Percentiles rank a stretch among this genome's conserved stretches.
These are phyloP conservation scores for Gasterosteus nipponicus DNA, from an alignment of 2,113 vertebrate genomes.

Conservation along the genomic window DNA sequence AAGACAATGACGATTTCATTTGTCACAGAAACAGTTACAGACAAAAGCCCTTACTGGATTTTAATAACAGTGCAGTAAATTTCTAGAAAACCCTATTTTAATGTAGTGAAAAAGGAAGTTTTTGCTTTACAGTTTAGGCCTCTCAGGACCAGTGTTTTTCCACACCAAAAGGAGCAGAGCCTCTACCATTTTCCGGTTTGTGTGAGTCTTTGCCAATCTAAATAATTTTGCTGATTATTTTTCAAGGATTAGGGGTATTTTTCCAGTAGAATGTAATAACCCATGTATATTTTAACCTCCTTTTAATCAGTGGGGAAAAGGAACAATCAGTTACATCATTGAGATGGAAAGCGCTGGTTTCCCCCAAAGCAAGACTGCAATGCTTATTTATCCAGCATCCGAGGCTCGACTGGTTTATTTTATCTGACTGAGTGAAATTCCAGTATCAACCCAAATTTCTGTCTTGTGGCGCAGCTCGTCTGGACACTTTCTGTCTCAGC, in stretches of 20 bases:
- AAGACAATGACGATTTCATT: constrained; percentile 16
- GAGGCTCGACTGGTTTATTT: constrained; percentile 76
- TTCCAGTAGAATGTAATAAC: constrained; percentile 70
- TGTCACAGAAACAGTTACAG: constrained; percentile 13
- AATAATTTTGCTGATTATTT: constrained; percentile 75
- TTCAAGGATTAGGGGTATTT: constrained; percentile 76
- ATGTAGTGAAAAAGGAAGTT: constrained; percentile 3
- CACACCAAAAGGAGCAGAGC: constrained; percentile 37
- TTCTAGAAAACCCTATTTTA: constrained; percentile 18
- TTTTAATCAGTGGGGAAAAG: constrained; percentile 77
- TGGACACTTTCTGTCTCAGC: constrained; percentile 43
- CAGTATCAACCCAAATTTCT: constrained; percentile 60
- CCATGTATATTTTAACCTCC: constrained; percentile 71
- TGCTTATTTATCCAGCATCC: constrained; percentile 79
- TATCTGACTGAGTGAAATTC: constrained; percentile 75
- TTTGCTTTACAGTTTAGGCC: constrained; percentile 33
- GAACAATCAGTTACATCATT: constrained; percentile 75
- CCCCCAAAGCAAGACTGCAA: constrained; percentile 47
- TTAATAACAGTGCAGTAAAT: constrained; percentile 12
- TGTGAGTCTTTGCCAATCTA: constrained; percentile 61
- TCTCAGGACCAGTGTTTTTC: constrained; percentile 44
- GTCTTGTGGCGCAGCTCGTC: constrained; percentile 15
- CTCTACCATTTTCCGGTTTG: constrained; percentile 38
- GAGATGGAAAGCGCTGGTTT: constrained; percentile 35
- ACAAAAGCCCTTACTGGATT: constrained; percentile 1